phyloP scores from a whole-genome alignment of 1,140 invertebrate genomes.

The Drosophila virilis region DNA sequence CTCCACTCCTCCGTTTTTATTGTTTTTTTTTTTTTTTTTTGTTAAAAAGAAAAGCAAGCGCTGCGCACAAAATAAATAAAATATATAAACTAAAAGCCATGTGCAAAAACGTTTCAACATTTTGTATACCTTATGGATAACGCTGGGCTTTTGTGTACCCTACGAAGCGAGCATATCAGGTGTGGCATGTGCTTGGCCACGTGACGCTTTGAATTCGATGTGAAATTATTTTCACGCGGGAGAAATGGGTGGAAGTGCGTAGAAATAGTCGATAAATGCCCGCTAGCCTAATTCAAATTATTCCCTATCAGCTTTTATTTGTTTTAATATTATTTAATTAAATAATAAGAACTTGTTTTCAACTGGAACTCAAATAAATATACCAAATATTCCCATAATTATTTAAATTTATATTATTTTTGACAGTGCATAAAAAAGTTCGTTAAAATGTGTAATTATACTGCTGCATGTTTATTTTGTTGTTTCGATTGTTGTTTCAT shows the following conservation, averaged over 20 bases:
- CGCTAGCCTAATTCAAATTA: too few relatives aligned
- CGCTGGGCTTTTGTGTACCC: conserved; percentile 9
- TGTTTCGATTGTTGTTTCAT: conserved; percentile 41
- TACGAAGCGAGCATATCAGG: conserved; percentile 7
- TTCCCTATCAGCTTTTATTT: background rate
- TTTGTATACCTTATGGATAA: conserved; percentile 9
- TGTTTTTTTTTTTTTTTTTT: background rate
- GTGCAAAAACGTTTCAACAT: conserved; percentile 41
- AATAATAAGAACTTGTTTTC: background rate
- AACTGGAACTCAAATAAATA: background rate
- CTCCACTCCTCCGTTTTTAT: background rate
- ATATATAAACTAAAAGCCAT: conserved; percentile 38
- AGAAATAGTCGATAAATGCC: too few relatives aligned
- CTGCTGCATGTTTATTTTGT: conserved; percentile 33
- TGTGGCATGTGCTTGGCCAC: background rate
- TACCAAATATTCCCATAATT: too few relatives aligned
- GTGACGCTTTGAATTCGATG: too few relatives aligned
- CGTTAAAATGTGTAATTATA: conserved; percentile 7
- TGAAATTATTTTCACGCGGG: too few relatives aligned
- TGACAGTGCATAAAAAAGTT: conserved; percentile 18
- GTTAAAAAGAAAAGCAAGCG: conserved; percentile 48
- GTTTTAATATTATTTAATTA: background rate
- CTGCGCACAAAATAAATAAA: conserved; percentile 46
- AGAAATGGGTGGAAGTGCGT: too few relatives aligned
- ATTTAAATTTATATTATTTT: background rate